Conservation (phyloP, 2,113 vertebrate species). For the Taxidea taxus region DNA sequence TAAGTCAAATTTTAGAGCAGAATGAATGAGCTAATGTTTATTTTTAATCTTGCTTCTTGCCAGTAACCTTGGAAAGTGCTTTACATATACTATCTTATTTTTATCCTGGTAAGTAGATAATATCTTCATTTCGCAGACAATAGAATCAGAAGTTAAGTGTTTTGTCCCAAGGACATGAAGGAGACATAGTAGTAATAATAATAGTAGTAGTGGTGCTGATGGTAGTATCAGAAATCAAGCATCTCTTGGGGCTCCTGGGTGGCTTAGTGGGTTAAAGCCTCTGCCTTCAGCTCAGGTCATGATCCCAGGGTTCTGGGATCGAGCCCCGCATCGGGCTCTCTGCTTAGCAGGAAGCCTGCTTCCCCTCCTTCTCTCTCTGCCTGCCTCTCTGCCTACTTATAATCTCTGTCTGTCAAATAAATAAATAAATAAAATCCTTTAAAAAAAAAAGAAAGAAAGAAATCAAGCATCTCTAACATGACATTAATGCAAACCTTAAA, state of each 20-base stretch:
- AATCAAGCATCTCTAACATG: neutral
- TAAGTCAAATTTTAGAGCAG: neutral
- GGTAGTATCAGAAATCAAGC: slow-evolving; percentile 10
- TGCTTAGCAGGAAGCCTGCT: too few species aligned
- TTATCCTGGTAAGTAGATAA: slow-evolving; percentile 13
- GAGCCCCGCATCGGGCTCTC: too few species aligned
- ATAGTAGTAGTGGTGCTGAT: neutral
- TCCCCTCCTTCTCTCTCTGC: too few species aligned
- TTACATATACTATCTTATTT: slow-evolving; percentile 9
- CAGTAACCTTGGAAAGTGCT: neutral
- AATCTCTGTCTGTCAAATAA: too few species aligned
- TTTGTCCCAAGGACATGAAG: neutral
- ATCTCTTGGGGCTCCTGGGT: too few species aligned
- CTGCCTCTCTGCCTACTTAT: too few species aligned
- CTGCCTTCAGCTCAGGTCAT: too few species aligned
- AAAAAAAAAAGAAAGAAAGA: too few species aligned
- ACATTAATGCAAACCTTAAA: neutral
- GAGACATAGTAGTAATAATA: neutral
- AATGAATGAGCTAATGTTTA: neutral
- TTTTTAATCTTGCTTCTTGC: neutral
- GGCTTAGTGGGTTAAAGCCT: too few species aligned
- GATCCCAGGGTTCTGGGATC: too few species aligned
- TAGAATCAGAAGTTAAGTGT: neutral
- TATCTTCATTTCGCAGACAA: slow-evolving; percentile 29
- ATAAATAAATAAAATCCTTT: too few species aligned